phyloP scores from a whole-genome alignment of 2,888 invertebrate genomes.

The Thecophora atra region DNA sequence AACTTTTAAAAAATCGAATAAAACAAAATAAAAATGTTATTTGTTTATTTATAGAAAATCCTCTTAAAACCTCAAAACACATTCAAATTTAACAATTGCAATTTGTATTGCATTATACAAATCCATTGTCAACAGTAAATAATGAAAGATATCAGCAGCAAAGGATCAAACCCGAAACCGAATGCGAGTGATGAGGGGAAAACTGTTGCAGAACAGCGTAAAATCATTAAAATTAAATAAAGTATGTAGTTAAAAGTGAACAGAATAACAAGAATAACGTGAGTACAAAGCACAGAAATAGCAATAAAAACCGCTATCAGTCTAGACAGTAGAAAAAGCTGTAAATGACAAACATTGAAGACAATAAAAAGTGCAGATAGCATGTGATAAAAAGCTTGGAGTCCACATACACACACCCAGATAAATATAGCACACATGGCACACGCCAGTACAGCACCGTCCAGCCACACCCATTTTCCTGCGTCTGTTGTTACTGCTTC shows the following conservation, averaged over 20 bases:
- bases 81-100: background rate
- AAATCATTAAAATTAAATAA: no score
- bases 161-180: background rate
- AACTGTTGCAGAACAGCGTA: no score
- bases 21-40: background rate
- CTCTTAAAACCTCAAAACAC: background rate
- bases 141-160: no score
- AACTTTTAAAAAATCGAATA: no score
- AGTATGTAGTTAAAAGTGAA: no score
- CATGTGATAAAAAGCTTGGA: no score
- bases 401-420: background rate
- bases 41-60: background rate
- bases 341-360: background rate
- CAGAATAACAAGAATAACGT: background rate
- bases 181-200: no score
- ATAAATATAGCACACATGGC: background rate
- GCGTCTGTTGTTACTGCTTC: no score
- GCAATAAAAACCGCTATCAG: background rate
- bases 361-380: background rate
- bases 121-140: no score
- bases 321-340: background rate
- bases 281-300: background rate
- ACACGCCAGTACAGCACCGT: background rate
- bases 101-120: no score
- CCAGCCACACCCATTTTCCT: no score